Evolutionary conservation across 2,113 vertebrate genomes (phyloP).

Genomic region (Chamaetylas fuelleborni): DNA sequence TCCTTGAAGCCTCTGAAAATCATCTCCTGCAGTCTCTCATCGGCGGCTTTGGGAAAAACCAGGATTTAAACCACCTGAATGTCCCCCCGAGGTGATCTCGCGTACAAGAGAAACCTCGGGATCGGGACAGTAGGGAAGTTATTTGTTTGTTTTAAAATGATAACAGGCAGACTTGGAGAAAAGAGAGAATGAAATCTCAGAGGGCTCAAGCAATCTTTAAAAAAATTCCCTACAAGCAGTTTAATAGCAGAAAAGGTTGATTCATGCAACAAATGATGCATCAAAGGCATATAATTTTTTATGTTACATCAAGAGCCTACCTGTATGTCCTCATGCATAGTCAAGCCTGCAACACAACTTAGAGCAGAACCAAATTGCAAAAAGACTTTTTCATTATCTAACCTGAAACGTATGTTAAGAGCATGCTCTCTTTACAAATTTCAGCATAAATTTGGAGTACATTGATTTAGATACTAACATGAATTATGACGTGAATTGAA

Average conservation of each 20-base stretch:
- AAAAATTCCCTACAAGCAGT: not conserved
- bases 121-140: too few relatives aligned
- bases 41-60: too few relatives aligned
- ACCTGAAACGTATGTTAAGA: conserved; percentile 6
- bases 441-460: not conserved
- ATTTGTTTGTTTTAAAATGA: conserved; percentile 5
- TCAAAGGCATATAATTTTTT: not conserved
- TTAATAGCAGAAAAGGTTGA: not conserved
- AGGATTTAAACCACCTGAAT: too few relatives aligned
- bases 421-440: not conserved
- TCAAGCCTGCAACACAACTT: not conserved
- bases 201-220: not conserved
- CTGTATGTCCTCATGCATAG: not conserved
- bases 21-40: too few relatives aligned
- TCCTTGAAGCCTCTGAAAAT: too few relatives aligned
- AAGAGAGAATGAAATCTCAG: not conserved
- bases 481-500: not conserved
- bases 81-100: too few relatives aligned
- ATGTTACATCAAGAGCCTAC: not conserved
- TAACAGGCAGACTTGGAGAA: not conserved
- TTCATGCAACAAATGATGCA: not conserved
- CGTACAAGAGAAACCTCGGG: too few relatives aligned
- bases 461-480: not conserved
- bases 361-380: not conserved
- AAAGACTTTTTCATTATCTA: not conserved